phyloP scores from a whole-genome alignment of 30 jellyfish, hydroid and myxozoan species.

The Clytia hemisphaerica region DNA sequence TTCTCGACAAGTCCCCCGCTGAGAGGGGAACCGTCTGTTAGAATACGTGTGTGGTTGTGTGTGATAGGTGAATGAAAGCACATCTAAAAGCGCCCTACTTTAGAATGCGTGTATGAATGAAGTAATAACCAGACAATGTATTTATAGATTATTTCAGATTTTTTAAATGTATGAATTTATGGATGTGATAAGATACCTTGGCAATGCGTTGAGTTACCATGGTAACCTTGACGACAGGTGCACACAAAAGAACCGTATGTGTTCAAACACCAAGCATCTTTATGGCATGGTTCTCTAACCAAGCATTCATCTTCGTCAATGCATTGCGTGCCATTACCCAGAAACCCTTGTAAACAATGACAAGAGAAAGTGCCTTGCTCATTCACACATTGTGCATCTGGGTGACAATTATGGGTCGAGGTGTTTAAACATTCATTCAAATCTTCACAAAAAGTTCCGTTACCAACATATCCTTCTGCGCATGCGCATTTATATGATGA shows the following conservation, averaged over 20 bases:
- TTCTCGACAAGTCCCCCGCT: no score
- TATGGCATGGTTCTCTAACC: constrained; percentile 12
- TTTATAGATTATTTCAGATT: not conserved
- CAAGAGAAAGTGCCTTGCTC: constrained; percentile 12
- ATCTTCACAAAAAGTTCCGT: constrained; percentile 43
- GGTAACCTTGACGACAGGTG: constrained; percentile 34
- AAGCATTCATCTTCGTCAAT: constrained; percentile 36
- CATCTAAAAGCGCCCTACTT: no score
- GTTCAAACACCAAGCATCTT: constrained; percentile 26
- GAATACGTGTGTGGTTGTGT: no score
- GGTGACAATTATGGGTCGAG: constrained; percentile 18
- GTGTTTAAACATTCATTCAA: constrained; percentile 23
- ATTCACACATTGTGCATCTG: constrained; percentile 28
- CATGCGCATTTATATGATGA: constrained; percentile 39
- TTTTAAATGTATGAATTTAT: not conserved
- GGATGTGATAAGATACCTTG: constrained; percentile 1
- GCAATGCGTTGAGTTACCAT: constrained; percentile 50
- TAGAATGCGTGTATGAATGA: no score
- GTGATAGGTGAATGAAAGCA: no score
- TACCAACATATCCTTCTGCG: constrained; percentile 36
- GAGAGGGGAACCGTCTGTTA: no score
- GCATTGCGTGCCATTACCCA: constrained; percentile 39
- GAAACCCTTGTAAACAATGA: constrained; percentile 21
- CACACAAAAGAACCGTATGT: constrained; percentile 32
- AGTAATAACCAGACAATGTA: no score